phyloP scores from a whole-genome alignment of 1,140 invertebrate species.

The Propsilocerus akamusi region DNA sequence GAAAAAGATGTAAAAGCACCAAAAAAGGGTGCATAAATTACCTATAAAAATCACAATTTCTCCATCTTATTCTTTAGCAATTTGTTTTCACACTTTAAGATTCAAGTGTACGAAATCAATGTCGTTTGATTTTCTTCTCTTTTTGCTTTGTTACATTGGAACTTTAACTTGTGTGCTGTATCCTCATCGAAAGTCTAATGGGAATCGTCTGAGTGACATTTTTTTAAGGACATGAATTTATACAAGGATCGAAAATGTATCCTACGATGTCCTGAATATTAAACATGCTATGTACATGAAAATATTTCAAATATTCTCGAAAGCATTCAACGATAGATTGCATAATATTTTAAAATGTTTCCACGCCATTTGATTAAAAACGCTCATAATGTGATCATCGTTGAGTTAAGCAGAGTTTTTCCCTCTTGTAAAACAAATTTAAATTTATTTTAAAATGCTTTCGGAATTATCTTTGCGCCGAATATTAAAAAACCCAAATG shows the following conservation, averaged over 20 bases:
- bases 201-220: too few relatives aligned
- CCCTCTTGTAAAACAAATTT: too few relatives aligned
- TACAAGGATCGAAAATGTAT: background rate
- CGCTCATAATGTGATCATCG: background rate
- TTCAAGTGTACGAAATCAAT: background rate
- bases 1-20: background rate
- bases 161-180: too few relatives aligned
- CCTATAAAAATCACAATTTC: background rate
- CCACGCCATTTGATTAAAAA: background rate
- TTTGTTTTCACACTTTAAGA: slow-evolving; percentile 4
- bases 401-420: background rate
- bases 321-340: background rate
- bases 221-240: too few relatives aligned
- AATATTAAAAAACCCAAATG: too few relatives aligned
- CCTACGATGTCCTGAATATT: background rate
- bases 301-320: background rate
- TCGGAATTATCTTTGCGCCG: too few relatives aligned
- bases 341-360: background rate
- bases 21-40: slow-evolving; percentile 1
- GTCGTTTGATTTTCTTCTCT: background rate
- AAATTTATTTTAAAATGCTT: too few relatives aligned
- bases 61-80: background rate
- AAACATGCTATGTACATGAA: background rate
- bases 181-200: too few relatives aligned
- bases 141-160: too few relatives aligned